Percentiles rank a stretch among this genome's conserved stretches.
These are phyloP conservation scores for Hipparchia sbordonii DNA, from an alignment of 2,888 invertebrate species.

Conservation along the genomic window DNA sequence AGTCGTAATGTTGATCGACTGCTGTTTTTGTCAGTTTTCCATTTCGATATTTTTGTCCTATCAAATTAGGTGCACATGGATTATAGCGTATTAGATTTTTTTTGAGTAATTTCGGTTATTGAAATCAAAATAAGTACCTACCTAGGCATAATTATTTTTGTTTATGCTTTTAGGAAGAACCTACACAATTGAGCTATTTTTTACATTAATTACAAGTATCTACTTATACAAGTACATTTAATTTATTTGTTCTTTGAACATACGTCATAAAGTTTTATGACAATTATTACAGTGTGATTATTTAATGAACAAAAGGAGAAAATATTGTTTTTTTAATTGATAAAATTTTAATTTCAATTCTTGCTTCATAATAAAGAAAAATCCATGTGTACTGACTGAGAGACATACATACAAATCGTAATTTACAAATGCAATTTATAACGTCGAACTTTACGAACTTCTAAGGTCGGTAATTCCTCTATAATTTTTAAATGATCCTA, in stretches of 20 bases:
- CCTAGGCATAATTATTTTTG: background rate
- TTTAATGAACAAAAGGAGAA: too few relatives aligned
- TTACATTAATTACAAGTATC: too few relatives aligned
- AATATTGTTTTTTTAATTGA: background rate
- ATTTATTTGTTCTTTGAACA: too few relatives aligned
- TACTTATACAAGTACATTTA: too few relatives aligned
- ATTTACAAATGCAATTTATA: background rate
- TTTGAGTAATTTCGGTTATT: background rate
- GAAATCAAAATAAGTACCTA: background rate
- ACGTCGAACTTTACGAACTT: background rate
- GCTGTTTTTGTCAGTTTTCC: conserved; percentile 51
- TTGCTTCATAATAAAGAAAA: background rate
- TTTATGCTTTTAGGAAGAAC: background rate
- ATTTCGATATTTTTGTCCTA: conserved; percentile 44
- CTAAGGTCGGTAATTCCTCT: too few relatives aligned
- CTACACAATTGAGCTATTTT: too few relatives aligned
- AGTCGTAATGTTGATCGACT: conserved; percentile 57
- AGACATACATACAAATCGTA: conserved; percentile 17
- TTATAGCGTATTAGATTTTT: background rate
- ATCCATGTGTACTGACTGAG: conserved; percentile 16
- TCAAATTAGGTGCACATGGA: conserved; percentile 15
- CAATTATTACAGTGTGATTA: too few relatives aligned
- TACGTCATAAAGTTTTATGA: too few relatives aligned
- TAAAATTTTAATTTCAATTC: background rate
- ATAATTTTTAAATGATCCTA: too few relatives aligned